Conservation (phyloP, 2,888 invertebrate species). For the Protodeltote pygarga region DNA sequence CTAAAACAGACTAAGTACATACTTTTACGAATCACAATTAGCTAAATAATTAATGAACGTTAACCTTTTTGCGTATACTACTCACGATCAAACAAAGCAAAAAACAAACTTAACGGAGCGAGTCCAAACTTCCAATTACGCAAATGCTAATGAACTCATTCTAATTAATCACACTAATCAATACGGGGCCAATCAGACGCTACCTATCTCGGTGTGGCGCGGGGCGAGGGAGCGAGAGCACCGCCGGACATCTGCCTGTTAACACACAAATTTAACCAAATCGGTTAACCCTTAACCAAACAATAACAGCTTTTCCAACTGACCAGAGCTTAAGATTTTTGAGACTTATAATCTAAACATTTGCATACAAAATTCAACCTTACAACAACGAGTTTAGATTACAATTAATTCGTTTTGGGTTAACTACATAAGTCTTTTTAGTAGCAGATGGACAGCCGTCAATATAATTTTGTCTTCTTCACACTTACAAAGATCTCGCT, state of each 20-base stretch:
- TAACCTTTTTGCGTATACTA: conserved; percentile 40
- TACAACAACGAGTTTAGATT: rapidly evolving
- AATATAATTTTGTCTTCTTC: conserved; percentile 74
- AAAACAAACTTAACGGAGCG: conserved; percentile 42
- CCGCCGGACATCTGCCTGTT: conserved; percentile 80
- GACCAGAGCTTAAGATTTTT: conserved; percentile 64
- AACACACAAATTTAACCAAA: conserved; percentile 86
- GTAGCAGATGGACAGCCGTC: conserved; percentile 48
- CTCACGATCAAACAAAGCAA: conserved; percentile 27
- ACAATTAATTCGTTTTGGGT: conserved; percentile 22
- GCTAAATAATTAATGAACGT: conserved; percentile 25
- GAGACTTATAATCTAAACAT: conserved; percentile 28
- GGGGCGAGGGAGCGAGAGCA: conserved; percentile 63
- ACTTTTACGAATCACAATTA: conserved; percentile 30
- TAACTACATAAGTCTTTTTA: conserved; percentile 43
- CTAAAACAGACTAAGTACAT: conserved; percentile 6
- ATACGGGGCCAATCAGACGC: conserved; percentile 72
- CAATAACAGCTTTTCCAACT: conserved; percentile 86
- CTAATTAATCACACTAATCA: conserved; percentile 76
- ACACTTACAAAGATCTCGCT: conserved; percentile 67
- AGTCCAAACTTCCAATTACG: conserved; percentile 60
- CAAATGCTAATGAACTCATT: conserved; percentile 66
- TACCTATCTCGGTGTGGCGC: conserved; percentile 52
- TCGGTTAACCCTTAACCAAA: conserved; percentile 86
- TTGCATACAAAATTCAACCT: conserved; percentile 38